Evolutionary conservation across 2,113 vertebrate species (phyloP), one percentile per base, ranked within the genome.

Genomic region (Ascaphus truei): DNA sequence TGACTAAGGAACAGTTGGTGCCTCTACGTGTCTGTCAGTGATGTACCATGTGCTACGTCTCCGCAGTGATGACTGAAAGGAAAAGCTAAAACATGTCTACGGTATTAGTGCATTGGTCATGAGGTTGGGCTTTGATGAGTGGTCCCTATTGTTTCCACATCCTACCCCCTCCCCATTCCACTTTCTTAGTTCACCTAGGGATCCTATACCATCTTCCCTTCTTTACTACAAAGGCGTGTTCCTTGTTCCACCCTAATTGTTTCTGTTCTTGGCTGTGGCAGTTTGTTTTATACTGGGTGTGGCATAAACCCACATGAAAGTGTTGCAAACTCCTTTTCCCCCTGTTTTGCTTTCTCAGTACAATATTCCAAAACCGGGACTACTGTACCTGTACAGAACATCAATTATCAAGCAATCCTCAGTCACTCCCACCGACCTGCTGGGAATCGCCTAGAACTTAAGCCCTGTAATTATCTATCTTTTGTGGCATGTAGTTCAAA

Each of bases 211-310:
- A 82, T 77, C 82, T 77, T 73, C 80, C 58, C 68, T 75, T 9
- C 81, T 89, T 89, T 86, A 85, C 73, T 79, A 84, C 84, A 2
- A 72, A 90, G 88, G 88, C 75, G 89, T 84, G 85, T 84, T 76
- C 47, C 77, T 74, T 68, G 89, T 85, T 85, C 86, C 81, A 74
- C 88, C 88, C 86, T 86, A 88, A 86, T 88, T 88, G 86, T 90
- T 88, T 91, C 90, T 90, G 87, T 87, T 85, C 79, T 88, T 51
- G 87, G 86, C 87, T 86, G 88, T 36, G 83, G 85, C 86, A 83
- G 87, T 89, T 75, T 90, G 87, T 91, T 90, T 90, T 90, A 88
- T 41, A 84, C 84, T 72, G 83, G 90, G 90, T 53, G 88, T 80
- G 89, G 89, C 79, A 22, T 60, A 61, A 71, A 52, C 67, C 67